Evolutionary conservation across 2,888 invertebrate genomes (phyloP), one percentile per base, ranked within the genome.

Genomic region (Conchocele bisecta): DNA sequence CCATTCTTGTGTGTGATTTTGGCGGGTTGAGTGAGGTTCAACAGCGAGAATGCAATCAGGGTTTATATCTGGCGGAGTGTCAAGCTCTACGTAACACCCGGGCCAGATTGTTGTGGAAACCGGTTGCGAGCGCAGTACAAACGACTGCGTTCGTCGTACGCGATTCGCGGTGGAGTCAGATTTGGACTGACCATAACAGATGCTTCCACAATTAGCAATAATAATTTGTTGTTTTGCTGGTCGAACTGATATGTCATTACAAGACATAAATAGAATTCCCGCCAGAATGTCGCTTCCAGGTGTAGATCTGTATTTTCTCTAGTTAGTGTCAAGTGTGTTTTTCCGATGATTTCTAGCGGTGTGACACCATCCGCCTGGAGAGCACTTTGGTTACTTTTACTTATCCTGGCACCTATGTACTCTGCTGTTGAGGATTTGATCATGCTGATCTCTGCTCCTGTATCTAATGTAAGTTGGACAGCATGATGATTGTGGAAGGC

Each of bases 361-460:
- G 75, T 60, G 1, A 51, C 33, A 28, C 75, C 79, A 56, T 79
- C 79, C 5, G 79, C 79, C 29, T 76, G 46, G 24, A 20, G 28
- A 26, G 46, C 46, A 20, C 24, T 46, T 28, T 46, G 46, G 28
- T 24, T 39, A 28, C 41, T 61, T 28, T 48, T 56, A 13, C 39
- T 53, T 17, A 75, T 44, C 22, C 22, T 22, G 9, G 48, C 64
- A 39, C 65, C 70, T n/a, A 70, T 28, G 22, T 17, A 24, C 15
- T 56, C 13, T 5, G 72, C 61, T 28, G 31, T 22, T 0, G 64
- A 63, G 11, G 35, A 29, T n/a, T 60, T 68, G 1, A 69, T 28
- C 69, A 74, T 74, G 15, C 44, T 69, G 2, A 42, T 56, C 42
- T 60, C 61, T 5, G 58, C 63, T 2, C 58, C 67, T 1, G 54